Evolutionary conservation across 2,888 invertebrate genomes (phyloP).

Genomic region (Meandrusa payeni): DNA sequence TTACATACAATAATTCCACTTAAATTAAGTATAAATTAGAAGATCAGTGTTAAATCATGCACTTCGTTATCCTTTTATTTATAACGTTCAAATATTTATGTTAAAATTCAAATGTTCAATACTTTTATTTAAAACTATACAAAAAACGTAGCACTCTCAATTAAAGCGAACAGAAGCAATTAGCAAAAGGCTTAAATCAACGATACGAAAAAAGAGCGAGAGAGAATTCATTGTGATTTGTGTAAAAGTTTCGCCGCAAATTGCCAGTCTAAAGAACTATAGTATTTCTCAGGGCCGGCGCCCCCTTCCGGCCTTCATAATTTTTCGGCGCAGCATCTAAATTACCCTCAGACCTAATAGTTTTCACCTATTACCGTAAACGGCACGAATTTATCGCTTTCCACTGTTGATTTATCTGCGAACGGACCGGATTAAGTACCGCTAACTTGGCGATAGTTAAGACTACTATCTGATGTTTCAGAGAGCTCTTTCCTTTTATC

Average conservation of each 20-base stretch:
- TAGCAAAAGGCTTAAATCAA: slow-evolving; percentile 21
- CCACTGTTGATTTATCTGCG: slow-evolving; percentile 76
- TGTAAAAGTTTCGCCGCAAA: slow-evolving; percentile 26
- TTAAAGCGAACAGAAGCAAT: slow-evolving; percentile 12
- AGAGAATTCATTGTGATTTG: slow-evolving; percentile 23
- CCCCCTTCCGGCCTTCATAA: slow-evolving; percentile 45
- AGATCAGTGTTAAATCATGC: no score
- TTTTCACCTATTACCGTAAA: slow-evolving; percentile 79
- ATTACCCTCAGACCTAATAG: slow-evolving; percentile 71
- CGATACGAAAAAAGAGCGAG: slow-evolving; percentile 15
- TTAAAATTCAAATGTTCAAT: no score
- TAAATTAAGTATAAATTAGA: no score
- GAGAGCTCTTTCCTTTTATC: slow-evolving; percentile 80
- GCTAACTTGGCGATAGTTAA: slow-evolving; percentile 81
- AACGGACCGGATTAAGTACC: slow-evolving; percentile 76
- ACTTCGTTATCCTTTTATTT: no score
- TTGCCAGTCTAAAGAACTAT: slow-evolving; percentile 22
- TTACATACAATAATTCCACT: no score
- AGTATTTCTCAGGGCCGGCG: slow-evolving; percentile 20
- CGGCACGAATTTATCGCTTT: slow-evolving; percentile 72
- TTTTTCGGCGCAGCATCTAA: slow-evolving; percentile 61
- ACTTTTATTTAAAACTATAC: no score
- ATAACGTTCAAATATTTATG: no score
- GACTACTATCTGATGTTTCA: slow-evolving; percentile 78
- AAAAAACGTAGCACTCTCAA: no score